A percentile compares a stretch with the other conserved stretches of the same genome.
Conservation (phyloP, 2,797 vertebrate genomes). For the Perodicticus potto region DNA sequence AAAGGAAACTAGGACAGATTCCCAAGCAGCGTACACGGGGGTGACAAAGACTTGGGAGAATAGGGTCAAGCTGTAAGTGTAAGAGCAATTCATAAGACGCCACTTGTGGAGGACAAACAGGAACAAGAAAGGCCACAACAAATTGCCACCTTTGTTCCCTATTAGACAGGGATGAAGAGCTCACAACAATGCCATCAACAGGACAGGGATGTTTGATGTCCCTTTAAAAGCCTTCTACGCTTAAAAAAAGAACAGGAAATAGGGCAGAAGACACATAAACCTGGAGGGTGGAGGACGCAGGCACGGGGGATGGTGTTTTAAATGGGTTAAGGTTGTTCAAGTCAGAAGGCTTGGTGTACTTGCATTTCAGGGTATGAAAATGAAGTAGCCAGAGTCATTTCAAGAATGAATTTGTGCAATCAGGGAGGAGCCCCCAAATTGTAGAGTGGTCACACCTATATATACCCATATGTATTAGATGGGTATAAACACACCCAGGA, state of each 20-base stretch:
- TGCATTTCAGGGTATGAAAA: slow-evolving; percentile 29
- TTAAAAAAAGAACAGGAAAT: slow-evolving; percentile 12
- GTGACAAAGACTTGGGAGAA: slow-evolving; percentile 5
- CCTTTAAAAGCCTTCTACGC: not conserved
- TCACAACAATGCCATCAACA: not conserved
- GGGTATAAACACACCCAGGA: accelerated
- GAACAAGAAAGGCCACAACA: not conserved
- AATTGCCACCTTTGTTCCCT: not conserved
- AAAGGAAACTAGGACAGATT: slow-evolving; percentile 30
- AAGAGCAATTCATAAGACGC: not conserved
- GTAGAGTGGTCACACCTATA: not conserved
- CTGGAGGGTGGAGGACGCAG: not conserved
- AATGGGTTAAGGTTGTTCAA: slow-evolving; percentile 15
- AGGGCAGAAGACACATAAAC: not conserved
- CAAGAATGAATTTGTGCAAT: slow-evolving; percentile 33
- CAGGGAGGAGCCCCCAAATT: not conserved
- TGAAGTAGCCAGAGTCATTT: not conserved
- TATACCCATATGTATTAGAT: not conserved
- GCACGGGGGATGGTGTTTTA: not conserved
- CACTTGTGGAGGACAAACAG: not conserved
- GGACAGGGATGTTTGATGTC: not conserved
- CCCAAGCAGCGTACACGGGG: not conserved
- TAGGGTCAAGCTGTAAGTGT: not conserved
- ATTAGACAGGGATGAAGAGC: not conserved
- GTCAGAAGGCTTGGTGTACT: not conserved